Conservation (phyloP, 2,888 invertebrate species). For the Pristionchus fissidentatus region DNA sequence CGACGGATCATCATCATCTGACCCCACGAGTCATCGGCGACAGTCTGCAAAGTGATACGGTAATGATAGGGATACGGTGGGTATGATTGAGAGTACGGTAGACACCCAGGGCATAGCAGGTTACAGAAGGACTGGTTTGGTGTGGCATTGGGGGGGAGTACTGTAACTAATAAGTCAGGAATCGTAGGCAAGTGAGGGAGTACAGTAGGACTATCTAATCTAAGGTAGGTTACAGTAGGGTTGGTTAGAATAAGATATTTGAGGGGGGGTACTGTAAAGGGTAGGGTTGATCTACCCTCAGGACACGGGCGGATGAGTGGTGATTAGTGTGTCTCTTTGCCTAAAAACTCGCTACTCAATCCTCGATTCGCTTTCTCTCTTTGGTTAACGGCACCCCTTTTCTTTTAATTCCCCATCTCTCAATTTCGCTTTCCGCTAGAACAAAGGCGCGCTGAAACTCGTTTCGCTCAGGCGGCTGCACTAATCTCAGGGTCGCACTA, state of each 20-base stretch:
- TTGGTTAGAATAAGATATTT: no score
- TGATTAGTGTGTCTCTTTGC: not conserved
- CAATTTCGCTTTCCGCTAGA: not conserved
- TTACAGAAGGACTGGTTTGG: not conserved
- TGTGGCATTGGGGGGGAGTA: not conserved
- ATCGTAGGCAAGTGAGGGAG: not conserved
- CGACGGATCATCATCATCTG: slow-evolving; percentile 61
- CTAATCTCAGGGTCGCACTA: slow-evolving; percentile 1
- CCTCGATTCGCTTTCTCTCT: slow-evolving; percentile 23
- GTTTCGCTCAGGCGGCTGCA: no score
- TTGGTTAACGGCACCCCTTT: slow-evolving; percentile 18
- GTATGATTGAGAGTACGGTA: no score
- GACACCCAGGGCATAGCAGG: no score
- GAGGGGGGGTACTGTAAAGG: not conserved
- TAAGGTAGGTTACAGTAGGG: not conserved
- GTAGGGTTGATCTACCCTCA: no score
- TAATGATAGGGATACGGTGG: not conserved
- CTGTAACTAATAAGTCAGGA: not conserved
- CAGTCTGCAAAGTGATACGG: slow-evolving; percentile 50
- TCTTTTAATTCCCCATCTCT: slow-evolving; percentile 5
- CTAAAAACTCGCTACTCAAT: not conserved
- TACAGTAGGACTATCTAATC: not conserved
- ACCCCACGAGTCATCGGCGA: slow-evolving; percentile 66
- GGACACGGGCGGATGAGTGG: not conserved
- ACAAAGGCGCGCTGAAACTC: slow-evolving; percentile 7